Evolutionary conservation across 1,140 invertebrate species (phyloP).

Genomic region (Penaeus indicus): DNA sequence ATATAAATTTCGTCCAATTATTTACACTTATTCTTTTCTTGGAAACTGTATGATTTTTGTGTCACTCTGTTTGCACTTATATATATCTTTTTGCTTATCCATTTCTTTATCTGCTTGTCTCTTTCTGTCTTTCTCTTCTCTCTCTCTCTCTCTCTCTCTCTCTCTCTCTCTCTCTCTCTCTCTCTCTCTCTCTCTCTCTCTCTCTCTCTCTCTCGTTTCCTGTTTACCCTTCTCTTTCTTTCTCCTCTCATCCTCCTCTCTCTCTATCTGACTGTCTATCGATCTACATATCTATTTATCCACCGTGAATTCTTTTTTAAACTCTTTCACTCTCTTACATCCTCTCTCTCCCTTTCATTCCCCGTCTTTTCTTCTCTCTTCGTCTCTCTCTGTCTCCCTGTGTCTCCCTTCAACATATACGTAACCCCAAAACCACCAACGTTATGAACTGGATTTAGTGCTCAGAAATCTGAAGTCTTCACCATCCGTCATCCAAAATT

Average conservation of each 20-base stretch:
- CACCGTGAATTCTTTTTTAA: no score
- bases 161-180: neutral
- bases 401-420: neutral
- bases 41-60: no score
- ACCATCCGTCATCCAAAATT: slow-evolving; percentile 58
- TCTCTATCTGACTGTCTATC: neutral
- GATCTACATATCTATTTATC: neutral
- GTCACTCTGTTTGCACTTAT: neutral
- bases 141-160: neutral
- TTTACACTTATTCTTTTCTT: no score
- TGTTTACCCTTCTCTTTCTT: neutral
- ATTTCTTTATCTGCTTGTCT: slow-evolving; percentile 8
- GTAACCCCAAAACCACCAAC: neutral
- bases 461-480: slow-evolving; percentile 46
- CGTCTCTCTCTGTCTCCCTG: slow-evolving; percentile 8
- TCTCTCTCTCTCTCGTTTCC: slow-evolving; percentile 15
- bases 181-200: neutral
- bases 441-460: slow-evolving; percentile 30
- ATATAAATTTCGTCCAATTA: no score
- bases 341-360: no score
- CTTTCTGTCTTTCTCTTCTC: neutral
- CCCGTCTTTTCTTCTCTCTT: neutral
- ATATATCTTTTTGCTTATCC: neutral
- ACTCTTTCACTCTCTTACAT: neutral
- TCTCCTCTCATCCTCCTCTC: slow-evolving; percentile 3